These are phyloP conservation scores for Psylliodes chrysocephalus DNA, from an alignment of 2,888 invertebrate genomes.

Conservation along the genomic window DNA sequence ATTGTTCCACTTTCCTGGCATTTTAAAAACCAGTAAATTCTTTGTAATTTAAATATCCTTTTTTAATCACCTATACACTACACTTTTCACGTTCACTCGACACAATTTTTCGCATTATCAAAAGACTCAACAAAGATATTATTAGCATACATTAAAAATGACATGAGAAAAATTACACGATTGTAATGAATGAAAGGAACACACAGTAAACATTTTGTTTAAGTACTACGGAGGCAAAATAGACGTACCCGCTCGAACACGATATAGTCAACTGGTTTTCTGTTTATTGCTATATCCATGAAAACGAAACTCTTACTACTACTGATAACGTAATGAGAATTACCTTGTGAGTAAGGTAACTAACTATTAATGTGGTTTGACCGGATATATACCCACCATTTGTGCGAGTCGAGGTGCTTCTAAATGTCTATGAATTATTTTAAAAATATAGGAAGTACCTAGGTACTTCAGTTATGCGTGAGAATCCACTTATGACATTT, in stretches of 20 bases:
- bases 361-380: conserved; percentile 15
- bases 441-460: conserved; percentile 9
- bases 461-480: not conserved
- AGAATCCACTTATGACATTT: conserved; percentile 2
- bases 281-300: conserved; percentile 37
- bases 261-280: conserved; percentile 36
- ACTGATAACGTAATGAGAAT: conserved; percentile 42
- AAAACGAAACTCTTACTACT: conserved; percentile 38
- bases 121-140: conserved; percentile 21
- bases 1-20: conserved; percentile 42
- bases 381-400: conserved; percentile 12
- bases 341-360: conserved; percentile 32
- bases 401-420: conserved; percentile 2
- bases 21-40: conserved; percentile 20
- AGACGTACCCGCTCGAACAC: conserved; percentile 19
- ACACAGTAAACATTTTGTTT: conserved; percentile 2
- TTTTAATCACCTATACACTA: conserved; percentile 4
- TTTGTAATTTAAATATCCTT: too few species aligned
- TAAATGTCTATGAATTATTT: conserved; percentile 16
- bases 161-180: conserved; percentile 21
- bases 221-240: not conserved
- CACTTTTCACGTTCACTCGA: conserved; percentile 27
- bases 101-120: conserved; percentile 26
- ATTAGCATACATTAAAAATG: conserved; percentile 28
- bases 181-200: conserved; percentile 7